Conservation (phyloP, 2,113 vertebrate species). For the Origma solitaria region DNA sequence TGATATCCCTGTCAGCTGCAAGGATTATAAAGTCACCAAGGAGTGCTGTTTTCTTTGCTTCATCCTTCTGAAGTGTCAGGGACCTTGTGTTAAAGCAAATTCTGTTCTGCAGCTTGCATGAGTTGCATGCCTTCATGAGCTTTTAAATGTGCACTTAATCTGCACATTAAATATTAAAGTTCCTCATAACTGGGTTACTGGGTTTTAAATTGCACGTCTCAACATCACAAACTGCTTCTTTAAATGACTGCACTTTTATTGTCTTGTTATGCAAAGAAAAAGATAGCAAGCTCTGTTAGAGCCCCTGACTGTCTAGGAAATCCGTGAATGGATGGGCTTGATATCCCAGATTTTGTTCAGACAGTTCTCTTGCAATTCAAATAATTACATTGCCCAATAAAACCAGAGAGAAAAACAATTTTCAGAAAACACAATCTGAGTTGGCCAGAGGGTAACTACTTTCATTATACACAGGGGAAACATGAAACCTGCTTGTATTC, state of each 20-base stretch:
- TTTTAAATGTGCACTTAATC: constrained; percentile 2
- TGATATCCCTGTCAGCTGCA: not conserved
- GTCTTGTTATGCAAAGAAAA: constrained; percentile 20
- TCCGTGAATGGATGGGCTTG: not conserved
- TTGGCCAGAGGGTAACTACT: constrained; percentile 64
- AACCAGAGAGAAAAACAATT: constrained; percentile 34
- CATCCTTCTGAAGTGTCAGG: not conserved
- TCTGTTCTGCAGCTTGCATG: not conserved
- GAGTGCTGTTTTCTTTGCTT: not conserved
- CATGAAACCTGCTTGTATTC: constrained; percentile 51
- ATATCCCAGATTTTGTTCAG: not conserved
- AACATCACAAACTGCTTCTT: not conserved
- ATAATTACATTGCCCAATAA: constrained; percentile 45
- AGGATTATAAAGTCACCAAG: not conserved
- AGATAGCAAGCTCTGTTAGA: not conserved
- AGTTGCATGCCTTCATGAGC: not conserved
- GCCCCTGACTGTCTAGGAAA: not conserved
- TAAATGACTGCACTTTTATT: not conserved
- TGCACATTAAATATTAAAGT: constrained; percentile 3
- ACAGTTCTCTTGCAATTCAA: constrained; percentile 24
- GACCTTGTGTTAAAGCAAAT: not conserved
- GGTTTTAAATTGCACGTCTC: not conserved
- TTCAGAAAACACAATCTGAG: constrained; percentile 48
- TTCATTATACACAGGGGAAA: constrained; percentile 56
- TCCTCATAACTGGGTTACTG: not conserved